These are phyloP conservation scores for Pteronotus mesoamericanus DNA, from an alignment of 2,797 vertebrate genomes.

Conservation along the genomic window DNA sequence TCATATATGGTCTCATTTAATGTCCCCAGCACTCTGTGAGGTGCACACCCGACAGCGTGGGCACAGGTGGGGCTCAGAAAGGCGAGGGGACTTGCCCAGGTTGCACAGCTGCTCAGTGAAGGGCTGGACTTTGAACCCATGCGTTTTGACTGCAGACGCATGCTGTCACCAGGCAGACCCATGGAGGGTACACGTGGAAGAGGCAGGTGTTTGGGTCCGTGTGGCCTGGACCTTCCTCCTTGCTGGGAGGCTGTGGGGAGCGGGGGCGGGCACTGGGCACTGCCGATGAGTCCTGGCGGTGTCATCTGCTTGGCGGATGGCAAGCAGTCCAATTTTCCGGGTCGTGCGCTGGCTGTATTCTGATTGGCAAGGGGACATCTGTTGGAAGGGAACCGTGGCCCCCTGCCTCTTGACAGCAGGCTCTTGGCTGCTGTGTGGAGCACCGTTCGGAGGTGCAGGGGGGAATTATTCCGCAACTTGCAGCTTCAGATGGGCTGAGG, in stretches of 20 bases:
- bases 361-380: constrained; percentile 8
- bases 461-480: constrained; percentile 11
- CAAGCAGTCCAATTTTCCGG: background rate
- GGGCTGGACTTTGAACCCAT: background rate
- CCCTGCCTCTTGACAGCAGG: constrained; percentile 51
- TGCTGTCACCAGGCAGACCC: background rate
- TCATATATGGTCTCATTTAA: background rate
- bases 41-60: background rate
- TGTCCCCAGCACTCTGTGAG: background rate
- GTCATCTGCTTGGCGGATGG: background rate
- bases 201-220: background rate
- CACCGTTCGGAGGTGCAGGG: background rate
- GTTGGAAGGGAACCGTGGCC: constrained; percentile 58
- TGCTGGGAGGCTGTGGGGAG: background rate
- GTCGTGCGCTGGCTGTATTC: background rate
- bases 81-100: background rate
- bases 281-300: background rate
- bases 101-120: background rate
- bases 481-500: background rate
- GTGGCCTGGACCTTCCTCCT: background rate
- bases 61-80: background rate
- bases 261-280: no score
- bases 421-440: constrained; percentile 32
- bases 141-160: background rate
- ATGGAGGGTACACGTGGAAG: background rate